Evolutionary conservation across 2,888 invertebrate species (phyloP).

Genomic region (Archaeoteleia sp.): DNA sequence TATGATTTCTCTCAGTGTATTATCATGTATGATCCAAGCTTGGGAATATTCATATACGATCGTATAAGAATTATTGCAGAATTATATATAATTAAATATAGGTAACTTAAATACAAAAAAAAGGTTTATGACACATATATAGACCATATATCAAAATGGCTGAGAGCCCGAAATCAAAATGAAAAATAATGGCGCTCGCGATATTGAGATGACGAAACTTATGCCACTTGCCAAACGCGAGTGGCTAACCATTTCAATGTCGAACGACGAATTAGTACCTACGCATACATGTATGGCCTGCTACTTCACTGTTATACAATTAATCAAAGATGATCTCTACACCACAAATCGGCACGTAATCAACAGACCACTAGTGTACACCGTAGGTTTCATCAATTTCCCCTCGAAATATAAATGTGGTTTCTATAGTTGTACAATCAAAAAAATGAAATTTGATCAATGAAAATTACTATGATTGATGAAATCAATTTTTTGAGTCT

Average conservation of each 20-base stretch:
- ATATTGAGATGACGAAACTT: slow-evolving; percentile 48
- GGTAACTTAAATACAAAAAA: too few relatives aligned
- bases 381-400: slow-evolving; percentile 3
- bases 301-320: slow-evolving; percentile 29
- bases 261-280: slow-evolving; percentile 58
- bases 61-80: too few relatives aligned
- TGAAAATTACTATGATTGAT: too few relatives aligned
- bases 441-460: too few relatives aligned
- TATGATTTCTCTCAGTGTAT: too few relatives aligned
- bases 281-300: slow-evolving; percentile 10
- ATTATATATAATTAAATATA: background rate
- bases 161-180: slow-evolving; percentile 69
- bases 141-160: slow-evolving; percentile 59
- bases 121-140: slow-evolving; percentile 7
- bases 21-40: too few relatives aligned
- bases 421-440: background rate
- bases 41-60: too few relatives aligned
- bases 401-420: background rate
- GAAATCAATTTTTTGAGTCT: too few relatives aligned
- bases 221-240: slow-evolving; percentile 10
- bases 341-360: slow-evolving; percentile 7
- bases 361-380: background rate
- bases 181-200: slow-evolving; percentile 57
- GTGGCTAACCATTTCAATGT: slow-evolving; percentile 60
- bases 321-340: slow-evolving; percentile 11